Evolutionary conservation across 2,888 invertebrate genomes (phyloP), one percentile per base, ranked within the genome.

Genomic region (Odontocerum albicorne): DNA sequence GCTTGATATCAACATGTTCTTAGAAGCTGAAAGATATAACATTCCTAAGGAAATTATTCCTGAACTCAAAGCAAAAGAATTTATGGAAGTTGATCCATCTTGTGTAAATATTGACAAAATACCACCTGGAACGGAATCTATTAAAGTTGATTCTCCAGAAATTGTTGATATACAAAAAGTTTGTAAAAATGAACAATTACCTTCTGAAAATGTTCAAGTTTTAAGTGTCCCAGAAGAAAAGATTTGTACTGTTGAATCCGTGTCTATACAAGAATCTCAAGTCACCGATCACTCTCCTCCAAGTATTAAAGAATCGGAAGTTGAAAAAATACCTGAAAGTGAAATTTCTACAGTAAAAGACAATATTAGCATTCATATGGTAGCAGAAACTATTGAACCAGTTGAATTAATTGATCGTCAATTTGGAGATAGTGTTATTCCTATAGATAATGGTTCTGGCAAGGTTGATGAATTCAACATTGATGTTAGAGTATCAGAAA

Each of bases 91-190:
- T n/a, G n/a, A n/a, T n/a, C n/a, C n/a, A n/a, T n/a, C n/a, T n/a
- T n/a, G n/a, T 31, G 6, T 3, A 10, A 20, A 20, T 19, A 39
- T 39, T 21, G 12, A 12, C 39, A 39, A 19, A 19, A 3, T n/a
- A 31, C 12, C 31, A 4, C 31, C 13, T 20, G n/a, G 21, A 39
- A 10, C 19, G 12, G n/a, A 39, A 19, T 20, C 21, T 39, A 19
- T 19, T 39, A 21, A 12, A 21, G 21, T 39, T 20, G 39, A 39
- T 70, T 7, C 40, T 67, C n/a, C n/a, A n/a, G n/a, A n/a, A n/a
- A n/a, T n/a, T n/a, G n/a, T n/a, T n/a, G n/a, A n/a, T n/a, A n/a
- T n/a, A n/a, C n/a, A n/a, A n/a, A n/a, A n/a, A n/a, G n/a, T n/a
- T n/a, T n/a, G n/a, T n/a, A n/a, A n/a, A n/a, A n/a, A 38, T 12